phyloP scores from a whole-genome alignment of 2,888 invertebrate genomes.

The Kryphioiulus occultus region DNA sequence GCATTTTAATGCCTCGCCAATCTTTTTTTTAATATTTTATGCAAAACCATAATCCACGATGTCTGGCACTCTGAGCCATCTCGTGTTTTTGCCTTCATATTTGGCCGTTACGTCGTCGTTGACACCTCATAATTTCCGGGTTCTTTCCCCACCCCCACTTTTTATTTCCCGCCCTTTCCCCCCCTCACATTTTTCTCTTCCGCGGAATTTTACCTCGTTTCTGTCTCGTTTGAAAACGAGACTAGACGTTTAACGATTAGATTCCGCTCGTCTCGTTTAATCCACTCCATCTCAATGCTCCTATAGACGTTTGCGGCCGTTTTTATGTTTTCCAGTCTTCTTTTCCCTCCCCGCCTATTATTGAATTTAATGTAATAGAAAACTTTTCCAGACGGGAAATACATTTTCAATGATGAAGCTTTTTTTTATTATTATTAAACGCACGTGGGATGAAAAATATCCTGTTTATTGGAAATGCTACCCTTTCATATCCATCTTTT shows the following conservation, averaged over 20 bases:
- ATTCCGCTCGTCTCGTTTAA: conserved; percentile 41
- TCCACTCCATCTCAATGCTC: neutral
- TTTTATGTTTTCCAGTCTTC: neutral
- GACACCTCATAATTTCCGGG: neutral
- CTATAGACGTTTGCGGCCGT: neutral
- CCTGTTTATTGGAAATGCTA: neutral
- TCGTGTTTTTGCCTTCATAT: neutral
- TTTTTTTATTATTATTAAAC: neutral
- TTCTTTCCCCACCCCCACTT: neutral
- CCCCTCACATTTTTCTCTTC: neutral
- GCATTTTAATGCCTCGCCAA: neutral
- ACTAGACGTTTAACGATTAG: conserved; percentile 42
- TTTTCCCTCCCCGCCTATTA: neutral
- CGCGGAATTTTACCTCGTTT: conserved; percentile 35
- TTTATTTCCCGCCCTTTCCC: neutral
- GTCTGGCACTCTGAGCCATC: neutral
- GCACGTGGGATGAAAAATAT: neutral
- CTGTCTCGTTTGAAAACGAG: conserved; percentile 28
- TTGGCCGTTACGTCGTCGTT: neutral
- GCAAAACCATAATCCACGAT: neutral
- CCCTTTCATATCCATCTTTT: neutral
- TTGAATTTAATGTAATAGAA: conserved; percentile 5
- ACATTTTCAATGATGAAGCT: neutral
- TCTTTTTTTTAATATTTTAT: neutral
- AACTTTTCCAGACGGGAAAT: conserved; percentile 5